Evolutionary conservation across 1,140 invertebrate species (phyloP).

Genomic region (Gryllus bimaculatus): DNA sequence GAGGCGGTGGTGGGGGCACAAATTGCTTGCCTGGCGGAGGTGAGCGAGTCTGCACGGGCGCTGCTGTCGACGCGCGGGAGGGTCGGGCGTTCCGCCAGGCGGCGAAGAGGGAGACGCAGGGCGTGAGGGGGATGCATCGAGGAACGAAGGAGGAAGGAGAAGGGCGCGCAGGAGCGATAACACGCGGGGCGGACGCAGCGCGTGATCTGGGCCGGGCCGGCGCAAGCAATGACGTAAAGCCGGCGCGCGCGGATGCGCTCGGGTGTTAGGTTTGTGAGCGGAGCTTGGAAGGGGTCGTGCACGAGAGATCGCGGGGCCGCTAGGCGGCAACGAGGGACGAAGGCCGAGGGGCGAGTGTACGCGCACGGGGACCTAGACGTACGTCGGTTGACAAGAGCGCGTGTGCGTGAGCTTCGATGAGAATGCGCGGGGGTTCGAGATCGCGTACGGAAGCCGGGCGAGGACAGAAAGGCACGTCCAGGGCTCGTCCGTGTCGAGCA

Average conservation of each 20-base stretch:
- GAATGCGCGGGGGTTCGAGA: constrained; percentile 7
- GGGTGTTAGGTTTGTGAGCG: background rate
- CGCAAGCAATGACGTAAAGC: too few relatives aligned
- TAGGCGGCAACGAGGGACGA: background rate
- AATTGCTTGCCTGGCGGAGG: constrained; percentile 11
- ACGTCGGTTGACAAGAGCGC: too few relatives aligned
- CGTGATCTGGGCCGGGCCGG: too few relatives aligned
- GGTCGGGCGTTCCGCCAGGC: background rate
- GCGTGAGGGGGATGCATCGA: background rate
- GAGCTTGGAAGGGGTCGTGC: background rate
- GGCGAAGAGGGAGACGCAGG: background rate
- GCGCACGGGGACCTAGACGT: too few relatives aligned
- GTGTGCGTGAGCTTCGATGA: too few relatives aligned
- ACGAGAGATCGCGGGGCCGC: background rate
- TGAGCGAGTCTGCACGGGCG: constrained; percentile 7
- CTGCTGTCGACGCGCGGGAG: background rate
- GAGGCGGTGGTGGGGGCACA: constrained; percentile 12
- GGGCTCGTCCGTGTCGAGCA: constrained; percentile 24
- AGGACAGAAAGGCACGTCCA: constrained; percentile 13
- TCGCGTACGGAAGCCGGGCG: constrained; percentile 17
- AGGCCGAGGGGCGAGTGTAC: background rate
- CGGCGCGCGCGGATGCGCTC: background rate
- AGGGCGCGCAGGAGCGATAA: background rate
- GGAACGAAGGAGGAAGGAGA: background rate
- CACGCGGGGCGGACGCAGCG: background rate